Evolutionary conservation across 2,888 invertebrate species (phyloP).

Genomic region (Salpingus planirostris): DNA sequence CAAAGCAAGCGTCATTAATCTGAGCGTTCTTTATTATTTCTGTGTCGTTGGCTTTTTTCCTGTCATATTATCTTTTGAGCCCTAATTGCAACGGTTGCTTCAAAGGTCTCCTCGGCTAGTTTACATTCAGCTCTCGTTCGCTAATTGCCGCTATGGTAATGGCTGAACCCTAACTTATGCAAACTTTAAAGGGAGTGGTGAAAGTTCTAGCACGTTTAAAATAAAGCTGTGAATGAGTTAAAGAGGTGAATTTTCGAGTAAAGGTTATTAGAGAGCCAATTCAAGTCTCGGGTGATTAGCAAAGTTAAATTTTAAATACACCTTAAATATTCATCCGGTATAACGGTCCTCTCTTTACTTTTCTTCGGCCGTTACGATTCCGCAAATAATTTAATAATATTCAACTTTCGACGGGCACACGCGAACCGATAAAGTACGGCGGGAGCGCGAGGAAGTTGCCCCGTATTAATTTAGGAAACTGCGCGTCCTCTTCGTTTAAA

Average conservation of each 20-base stretch:
- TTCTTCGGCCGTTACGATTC: neutral
- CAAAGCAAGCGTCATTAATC: constrained; percentile 37
- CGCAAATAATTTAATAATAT: too few species aligned
- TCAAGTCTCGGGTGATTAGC: constrained; percentile 9
- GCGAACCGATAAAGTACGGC: too few species aligned
- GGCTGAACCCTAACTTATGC: constrained; percentile 32
- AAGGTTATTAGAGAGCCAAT: constrained; percentile 16
- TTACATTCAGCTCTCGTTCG: constrained; percentile 35
- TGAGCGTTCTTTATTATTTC: constrained; percentile 37
- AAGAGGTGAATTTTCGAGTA: constrained; percentile 12
- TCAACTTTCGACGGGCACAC: too few species aligned
- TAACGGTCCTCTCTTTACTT: neutral
- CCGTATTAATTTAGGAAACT: too few species aligned
- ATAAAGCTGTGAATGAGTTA: constrained; percentile 22
- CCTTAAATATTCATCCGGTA: constrained; percentile 1
- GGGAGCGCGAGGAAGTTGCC: too few species aligned
- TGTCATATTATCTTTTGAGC: constrained; percentile 36
- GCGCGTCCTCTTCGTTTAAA: too few species aligned
- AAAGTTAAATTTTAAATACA: constrained; percentile 9
- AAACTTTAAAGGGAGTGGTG: constrained; percentile 33
- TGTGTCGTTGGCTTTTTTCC: constrained; percentile 35
- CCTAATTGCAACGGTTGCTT: constrained; percentile 32
- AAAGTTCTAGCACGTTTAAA: constrained; percentile 29
- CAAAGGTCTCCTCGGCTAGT: constrained; percentile 32
- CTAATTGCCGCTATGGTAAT: constrained; percentile 24